Evolutionary conservation across 1,140 invertebrate genomes (phyloP), one percentile per base, ranked within the genome.

Genomic region (Drosophila obscura): DNA sequence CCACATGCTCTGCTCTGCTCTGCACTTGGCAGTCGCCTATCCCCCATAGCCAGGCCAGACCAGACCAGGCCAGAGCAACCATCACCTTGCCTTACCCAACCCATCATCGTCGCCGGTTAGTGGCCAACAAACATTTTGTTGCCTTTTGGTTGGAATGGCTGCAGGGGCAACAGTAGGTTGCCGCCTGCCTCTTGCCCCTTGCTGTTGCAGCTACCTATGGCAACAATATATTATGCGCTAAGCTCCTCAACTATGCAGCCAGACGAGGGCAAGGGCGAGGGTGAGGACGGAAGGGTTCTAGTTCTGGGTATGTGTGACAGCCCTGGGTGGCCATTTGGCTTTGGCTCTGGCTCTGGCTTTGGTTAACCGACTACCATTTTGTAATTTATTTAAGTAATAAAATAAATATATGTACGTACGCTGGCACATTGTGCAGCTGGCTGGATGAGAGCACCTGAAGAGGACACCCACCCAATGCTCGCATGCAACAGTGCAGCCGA

Each of bases 361-460:
- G 82, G 82, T 87, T 88, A 87, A 87, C 82, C 82, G 79, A 87
- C 82, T 73, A 87, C 78, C 83, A 80, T 87, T 87, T 87, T 87
- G 82, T 87, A 87, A 87, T 87, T 87, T 87, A 87, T 87, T 87
- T 87, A 87, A 87, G 82, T 87, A 87, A 87, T 87, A 87, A 87
- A 87, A 87, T 87, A 87, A 85, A 85, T 88, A 87, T 87, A 68
- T 72, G 71, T 69, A 67, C 51, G 65, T 39, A 39, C 11, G 35
- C 11, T 4, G 35, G 11, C 13, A 19, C 57, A 57, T 51, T 51
- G 59, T 41, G 71, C 72, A 75, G 61, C 69, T 83, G 57, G 72
- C 52, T 26, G 56, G 39, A 35, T 39, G 50, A 43, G 50, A 64
- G 41, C 2, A 59, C 16, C 55, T 64, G 61, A 24, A 64, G 61